phyloP scores from a whole-genome alignment of 2,888 invertebrate genomes.

The Ernsta delagoae region DNA sequence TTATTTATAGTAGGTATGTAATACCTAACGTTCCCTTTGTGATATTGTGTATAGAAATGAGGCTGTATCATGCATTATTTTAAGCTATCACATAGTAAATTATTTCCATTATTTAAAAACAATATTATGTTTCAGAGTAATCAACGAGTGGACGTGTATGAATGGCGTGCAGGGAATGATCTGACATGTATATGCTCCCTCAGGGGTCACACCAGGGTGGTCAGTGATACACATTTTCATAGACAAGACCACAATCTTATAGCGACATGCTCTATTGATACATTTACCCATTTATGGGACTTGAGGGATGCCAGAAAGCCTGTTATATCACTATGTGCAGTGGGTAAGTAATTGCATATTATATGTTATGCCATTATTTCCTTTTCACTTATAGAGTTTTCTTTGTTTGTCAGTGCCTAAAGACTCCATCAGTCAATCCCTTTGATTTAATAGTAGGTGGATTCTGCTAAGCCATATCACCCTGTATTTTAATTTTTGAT shows the following conservation, averaged over 20 bases:
- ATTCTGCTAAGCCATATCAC: no score
- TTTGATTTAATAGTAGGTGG: no score
- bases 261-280: constrained; percentile 96
- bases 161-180: constrained; percentile 89
- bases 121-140: constrained; percentile 86
- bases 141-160: constrained; percentile 93
- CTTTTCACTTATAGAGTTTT: no score
- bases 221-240: constrained; percentile 97
- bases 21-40: no score
- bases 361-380: background rate
- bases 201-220: constrained; percentile 92
- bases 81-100: no score
- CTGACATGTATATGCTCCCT: constrained; percentile 89
- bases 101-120: no score
- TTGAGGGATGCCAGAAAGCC: constrained; percentile 94
- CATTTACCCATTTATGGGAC: constrained; percentile 97
- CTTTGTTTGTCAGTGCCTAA: no score
- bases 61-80: no score
- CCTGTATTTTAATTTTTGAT: no score
- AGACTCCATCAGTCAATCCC: no score
- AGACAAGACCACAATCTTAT: constrained; percentile 80
- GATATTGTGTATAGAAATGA: no score
- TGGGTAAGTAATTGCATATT: constrained; percentile 85
- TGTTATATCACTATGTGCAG: constrained; percentile 92
- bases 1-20: no score